Evolutionary conservation across 2,888 invertebrate genomes (phyloP).

Genomic region (Steinernema hermaphroditum): DNA sequence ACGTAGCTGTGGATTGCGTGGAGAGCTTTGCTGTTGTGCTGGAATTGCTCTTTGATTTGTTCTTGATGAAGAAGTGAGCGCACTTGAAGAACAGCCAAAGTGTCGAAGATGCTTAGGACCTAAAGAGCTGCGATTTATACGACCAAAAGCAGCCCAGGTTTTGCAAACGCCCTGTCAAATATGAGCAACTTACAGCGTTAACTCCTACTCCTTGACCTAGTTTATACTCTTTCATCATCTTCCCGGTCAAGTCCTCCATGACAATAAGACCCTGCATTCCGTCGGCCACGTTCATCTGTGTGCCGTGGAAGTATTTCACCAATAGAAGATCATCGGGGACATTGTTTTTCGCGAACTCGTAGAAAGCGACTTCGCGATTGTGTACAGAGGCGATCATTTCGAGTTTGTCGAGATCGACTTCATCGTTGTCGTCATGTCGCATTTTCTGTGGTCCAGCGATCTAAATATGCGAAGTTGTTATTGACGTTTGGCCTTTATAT

Average conservation of each 20-base stretch:
- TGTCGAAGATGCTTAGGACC: not conserved
- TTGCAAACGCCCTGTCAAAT: too few species aligned
- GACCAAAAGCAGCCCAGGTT: too few species aligned
- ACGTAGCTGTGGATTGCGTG: not conserved
- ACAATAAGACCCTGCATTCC: not conserved
- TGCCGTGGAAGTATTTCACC: not conserved
- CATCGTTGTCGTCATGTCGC: not conserved
- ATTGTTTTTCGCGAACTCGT: not conserved
- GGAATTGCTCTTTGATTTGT: not conserved
- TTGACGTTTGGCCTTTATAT: too few species aligned
- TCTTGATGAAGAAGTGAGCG: not conserved
- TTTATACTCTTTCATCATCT: not conserved
- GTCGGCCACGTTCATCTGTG: not conserved
- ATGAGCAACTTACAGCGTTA: too few species aligned
- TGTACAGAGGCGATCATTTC: not conserved
- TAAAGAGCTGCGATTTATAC: too few species aligned
- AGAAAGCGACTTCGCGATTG: conserved; percentile 23
- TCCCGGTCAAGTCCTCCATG: conserved; percentile 3
- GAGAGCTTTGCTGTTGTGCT: not conserved
- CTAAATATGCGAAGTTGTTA: too few species aligned
- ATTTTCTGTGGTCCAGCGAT: not conserved
- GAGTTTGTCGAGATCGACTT: not conserved
- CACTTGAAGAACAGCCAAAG: not conserved
- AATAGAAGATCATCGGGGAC: not conserved
- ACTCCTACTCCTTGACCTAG: not conserved